Evolutionary conservation across 2,797 vertebrate species (phyloP).

Genomic region (Sebastes iracundus): DNA sequence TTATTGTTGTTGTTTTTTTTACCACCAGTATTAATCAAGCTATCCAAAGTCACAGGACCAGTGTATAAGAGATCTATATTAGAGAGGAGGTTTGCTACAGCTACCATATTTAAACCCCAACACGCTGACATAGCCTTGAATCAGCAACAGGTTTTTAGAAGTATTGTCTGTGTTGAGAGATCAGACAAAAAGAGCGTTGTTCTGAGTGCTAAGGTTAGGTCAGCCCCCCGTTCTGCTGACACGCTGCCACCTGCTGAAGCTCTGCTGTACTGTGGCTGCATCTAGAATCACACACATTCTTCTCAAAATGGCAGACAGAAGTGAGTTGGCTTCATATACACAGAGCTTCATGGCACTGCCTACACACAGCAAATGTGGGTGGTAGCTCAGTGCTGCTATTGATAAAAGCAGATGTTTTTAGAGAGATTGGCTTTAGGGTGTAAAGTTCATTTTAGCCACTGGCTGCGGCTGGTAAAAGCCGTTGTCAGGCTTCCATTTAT

Average conservation of each 20-base stretch:
- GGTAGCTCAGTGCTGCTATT: constrained; percentile 45
- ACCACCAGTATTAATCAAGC: neutral
- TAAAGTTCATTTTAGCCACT: constrained; percentile 19
- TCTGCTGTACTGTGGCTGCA: constrained; percentile 56
- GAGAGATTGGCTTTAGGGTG: constrained; percentile 4
- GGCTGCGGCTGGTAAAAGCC: neutral
- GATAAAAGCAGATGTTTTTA: constrained; percentile 46
- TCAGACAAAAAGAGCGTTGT: constrained; percentile 37
- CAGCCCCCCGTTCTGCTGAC: constrained; percentile 33
- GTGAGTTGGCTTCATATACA: constrained; percentile 32
- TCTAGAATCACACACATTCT: constrained; percentile 46
- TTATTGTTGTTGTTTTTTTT: neutral
- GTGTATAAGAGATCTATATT: neutral
- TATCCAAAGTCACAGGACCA: neutral
- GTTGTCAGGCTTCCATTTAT: neutral
- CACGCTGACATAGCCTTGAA: neutral
- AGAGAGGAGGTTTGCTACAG: neutral
- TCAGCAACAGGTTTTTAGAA: constrained; percentile 3
- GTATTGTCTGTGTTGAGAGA: constrained; percentile 1
- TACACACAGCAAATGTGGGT: constrained; percentile 57
- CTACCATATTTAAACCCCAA: neutral
- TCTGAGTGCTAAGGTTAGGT: constrained; percentile 29
- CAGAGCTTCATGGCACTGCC: constrained; percentile 44
- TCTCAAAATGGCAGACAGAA: constrained; percentile 78
- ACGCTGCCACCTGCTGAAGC: constrained; percentile 78